Evolutionary conservation across 2,797 vertebrate species (phyloP), one percentile per base, ranked within the genome.

Genomic region (Odontamblyopus lacepedii): DNA sequence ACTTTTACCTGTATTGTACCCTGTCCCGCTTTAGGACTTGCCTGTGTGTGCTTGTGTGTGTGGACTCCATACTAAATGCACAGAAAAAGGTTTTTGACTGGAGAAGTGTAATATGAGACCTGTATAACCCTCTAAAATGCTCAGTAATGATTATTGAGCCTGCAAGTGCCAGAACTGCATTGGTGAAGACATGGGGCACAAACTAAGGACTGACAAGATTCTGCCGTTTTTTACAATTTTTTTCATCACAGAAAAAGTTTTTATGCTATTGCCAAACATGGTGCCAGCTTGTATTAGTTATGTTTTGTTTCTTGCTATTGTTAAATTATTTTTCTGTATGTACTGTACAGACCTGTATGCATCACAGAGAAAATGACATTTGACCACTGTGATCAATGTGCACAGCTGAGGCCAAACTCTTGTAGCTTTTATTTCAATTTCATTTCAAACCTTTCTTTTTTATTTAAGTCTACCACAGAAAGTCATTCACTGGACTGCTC

Each of bases 351-450:
- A 48, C 62, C 62, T 70, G 35, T 72, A 73, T 70, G 72, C 65
- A 77, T 64, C 69, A 60, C 70, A 44, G 16, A 60, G 26, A 51
- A 48, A 2, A 62, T 67, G 75, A 83, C 74, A 29, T 73, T 50
- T 56, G 61, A 90, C 77, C 88, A 89, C 88, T 90, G 86, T 88
- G 84, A 91, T 63, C 79, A 78, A 80, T 13, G 30, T 67, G 63
- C 60, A 63, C 19, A 62, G 57, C 74, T 66, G 23, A 32, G 71
- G 74, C 77, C 67, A 64, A 75, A 79, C 35, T 80, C 76, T 74
- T 80, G 51, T 79, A 79, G 80, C 66, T 15, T 78, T 79, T 81
- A 63, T 75, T 62, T 41, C 72, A 60, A 6, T 60, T 60, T 18
- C 29, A 16, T 60, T 48, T 67, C 13, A 27, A 30, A 55, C 70